Evolutionary conservation across 2,888 invertebrate genomes (phyloP), one percentile per base, ranked within the genome.

Genomic region (Ametastegia equiseti): DNA sequence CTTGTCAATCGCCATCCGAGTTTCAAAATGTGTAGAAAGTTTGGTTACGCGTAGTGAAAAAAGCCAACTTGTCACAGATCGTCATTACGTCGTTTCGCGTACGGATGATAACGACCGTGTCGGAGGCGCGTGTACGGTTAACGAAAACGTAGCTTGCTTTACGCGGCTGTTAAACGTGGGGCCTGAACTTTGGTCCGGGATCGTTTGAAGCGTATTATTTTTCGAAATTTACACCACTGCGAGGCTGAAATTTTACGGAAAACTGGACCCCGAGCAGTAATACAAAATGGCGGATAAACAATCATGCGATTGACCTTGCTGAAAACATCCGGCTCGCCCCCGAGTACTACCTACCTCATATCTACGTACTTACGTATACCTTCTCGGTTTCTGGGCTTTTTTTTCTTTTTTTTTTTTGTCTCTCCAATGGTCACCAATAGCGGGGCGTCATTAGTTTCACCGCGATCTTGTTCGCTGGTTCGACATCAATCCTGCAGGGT

Each of bases 261-360:
- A 86, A 85, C 88, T 84, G 84, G 82, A 84, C 84, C 84, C 81
- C 84, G 85, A 83, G 84, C 85, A 85, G 88, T 83, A 84, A 87
- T 85, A 87, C 88, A 88, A 88, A 88, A 88, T 88, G 88, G 88
- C 89, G 88, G 87, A 88, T 89, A 89, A 88, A 88, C 89, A 88
- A 89, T 81, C 81, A 65, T 54, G 67, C 78, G 75, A 81, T 79
- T 79, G 65, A 65, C 79, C 79, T 65, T 54, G 67, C 81, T 63
- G 60, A 81, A 81, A 81, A 81, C 81, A 81, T 81, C 54, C 75
- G 75, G 36, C 75, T 75, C 50, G 23, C n/a, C n/a, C n/a, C n/a
- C n/a, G n/a, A n/a, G n/a, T n/a, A n/a, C n/a, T n/a, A n/a, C n/a
- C n/a, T n/a, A n/a, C n/a, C n/a, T n/a, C n/a, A n/a, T n/a, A n/a